A percentile compares a stretch with the other conserved stretches of the same genome.
Conservation (phyloP, 2,113 vertebrate species). For the Eulacestoma nigropectus region DNA sequence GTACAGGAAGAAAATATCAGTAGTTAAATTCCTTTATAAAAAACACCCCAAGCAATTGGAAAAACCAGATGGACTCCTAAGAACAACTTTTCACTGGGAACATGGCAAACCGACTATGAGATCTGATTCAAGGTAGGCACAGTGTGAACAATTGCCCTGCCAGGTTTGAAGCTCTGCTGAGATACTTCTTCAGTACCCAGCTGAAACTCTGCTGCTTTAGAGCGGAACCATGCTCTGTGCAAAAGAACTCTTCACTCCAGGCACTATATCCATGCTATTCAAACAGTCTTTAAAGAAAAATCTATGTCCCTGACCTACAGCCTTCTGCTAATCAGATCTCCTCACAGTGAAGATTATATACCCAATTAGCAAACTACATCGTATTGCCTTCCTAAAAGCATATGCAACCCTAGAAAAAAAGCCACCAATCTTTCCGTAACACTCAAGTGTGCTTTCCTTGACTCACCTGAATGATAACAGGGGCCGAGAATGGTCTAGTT, state of each 20-base stretch:
- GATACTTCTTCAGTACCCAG: background rate
- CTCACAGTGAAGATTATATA: background rate
- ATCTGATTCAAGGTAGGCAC: background rate
- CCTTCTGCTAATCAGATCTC: background rate
- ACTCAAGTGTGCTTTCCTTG: background rate
- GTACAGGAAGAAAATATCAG: background rate
- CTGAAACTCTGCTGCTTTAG: background rate
- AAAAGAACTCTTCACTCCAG: background rate
- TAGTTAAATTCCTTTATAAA: background rate
- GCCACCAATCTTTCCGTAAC: background rate
- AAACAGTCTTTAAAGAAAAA: background rate
- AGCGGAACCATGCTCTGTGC: background rate
- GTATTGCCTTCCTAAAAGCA: background rate
- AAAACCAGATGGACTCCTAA: background rate
- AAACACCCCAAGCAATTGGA: background rate
- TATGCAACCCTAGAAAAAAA: background rate
- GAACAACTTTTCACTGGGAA: background rate
- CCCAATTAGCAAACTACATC: background rate
- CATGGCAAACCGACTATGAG: background rate
- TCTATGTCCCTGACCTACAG: background rate
- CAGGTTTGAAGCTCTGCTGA: background rate
- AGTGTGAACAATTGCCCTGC: background rate
- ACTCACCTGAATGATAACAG: constrained; percentile 91
- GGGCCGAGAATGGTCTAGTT: constrained; percentile 85
- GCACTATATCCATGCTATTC: background rate